A percentile compares a stretch with the other conserved stretches of the same genome.
Evolutionary conservation across 2,888 invertebrate species (phyloP).

Genomic region (Limenitis camilla): DNA sequence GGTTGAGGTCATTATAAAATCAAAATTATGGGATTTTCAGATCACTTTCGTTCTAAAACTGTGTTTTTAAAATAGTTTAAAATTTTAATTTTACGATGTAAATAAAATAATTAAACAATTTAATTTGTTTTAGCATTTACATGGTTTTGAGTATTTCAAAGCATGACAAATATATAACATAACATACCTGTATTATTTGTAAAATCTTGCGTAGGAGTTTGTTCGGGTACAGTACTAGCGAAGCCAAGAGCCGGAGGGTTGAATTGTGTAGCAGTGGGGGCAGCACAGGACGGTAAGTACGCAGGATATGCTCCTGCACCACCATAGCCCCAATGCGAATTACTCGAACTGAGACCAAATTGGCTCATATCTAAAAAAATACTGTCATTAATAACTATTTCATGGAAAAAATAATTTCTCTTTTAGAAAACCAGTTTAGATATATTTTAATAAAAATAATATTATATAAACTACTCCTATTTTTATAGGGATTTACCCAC

Average conservation of each 20-base stretch:
- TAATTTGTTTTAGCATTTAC: too few relatives aligned
- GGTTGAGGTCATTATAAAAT: too few relatives aligned
- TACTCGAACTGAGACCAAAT: slow-evolving; percentile 87
- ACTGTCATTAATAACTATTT: not conserved
- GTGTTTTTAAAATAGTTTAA: too few relatives aligned
- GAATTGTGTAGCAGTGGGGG: slow-evolving; percentile 80
- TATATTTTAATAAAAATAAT: too few relatives aligned
- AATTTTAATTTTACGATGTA: too few relatives aligned
- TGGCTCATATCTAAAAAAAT: slow-evolving; percentile 84
- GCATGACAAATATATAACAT: not conserved
- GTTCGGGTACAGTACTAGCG: slow-evolving; percentile 80
- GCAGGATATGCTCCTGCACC: slow-evolving; percentile 90
- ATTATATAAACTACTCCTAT: too few relatives aligned
- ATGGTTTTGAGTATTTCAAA: not conserved
- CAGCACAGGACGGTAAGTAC: slow-evolving; percentile 86
- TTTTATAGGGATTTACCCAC: too few relatives aligned
- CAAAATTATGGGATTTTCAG: too few relatives aligned
- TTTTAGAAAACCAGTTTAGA: too few relatives aligned
- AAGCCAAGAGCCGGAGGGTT: slow-evolving; percentile 84
- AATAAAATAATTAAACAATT: too few relatives aligned
- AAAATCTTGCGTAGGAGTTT: slow-evolving; percentile 75
- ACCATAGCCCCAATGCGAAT: slow-evolving; percentile 92
- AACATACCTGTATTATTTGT: slow-evolving; percentile 70
- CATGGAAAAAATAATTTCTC: too few relatives aligned
- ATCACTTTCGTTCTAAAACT: too few relatives aligned